Evolutionary conservation across 2,113 vertebrate genomes (phyloP).

Genomic region (Actenoides lindsayi): DNA sequence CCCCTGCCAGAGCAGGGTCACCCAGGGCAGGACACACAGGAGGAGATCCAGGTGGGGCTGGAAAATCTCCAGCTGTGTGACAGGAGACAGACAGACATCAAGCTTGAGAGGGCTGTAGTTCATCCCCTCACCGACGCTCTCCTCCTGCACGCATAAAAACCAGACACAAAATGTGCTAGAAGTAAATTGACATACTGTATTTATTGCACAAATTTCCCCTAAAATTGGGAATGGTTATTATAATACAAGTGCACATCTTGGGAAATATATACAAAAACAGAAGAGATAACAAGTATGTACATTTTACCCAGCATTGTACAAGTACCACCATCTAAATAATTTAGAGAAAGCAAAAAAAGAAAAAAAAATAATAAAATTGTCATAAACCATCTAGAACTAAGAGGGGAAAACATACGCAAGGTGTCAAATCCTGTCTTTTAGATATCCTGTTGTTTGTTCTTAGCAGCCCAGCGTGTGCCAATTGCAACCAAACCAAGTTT

Average conservation of each 20-base stretch:
- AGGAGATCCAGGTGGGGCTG: no score
- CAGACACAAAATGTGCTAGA: not conserved
- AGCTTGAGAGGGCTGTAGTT: rapidly evolving
- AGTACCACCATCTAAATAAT: slow-evolving; percentile 88
- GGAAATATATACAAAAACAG: slow-evolving; percentile 94
- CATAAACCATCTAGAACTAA: slow-evolving; percentile 66
- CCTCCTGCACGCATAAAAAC: not conserved
- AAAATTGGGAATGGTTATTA: slow-evolving; percentile 94
- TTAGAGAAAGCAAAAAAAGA: slow-evolving; percentile 81
- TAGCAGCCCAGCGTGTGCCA: slow-evolving; percentile 70
- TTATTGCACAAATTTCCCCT: slow-evolving; percentile 99
- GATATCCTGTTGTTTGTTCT: slow-evolving; percentile 39
- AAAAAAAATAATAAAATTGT: slow-evolving; percentile 42
- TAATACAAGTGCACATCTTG: slow-evolving; percentile 86
- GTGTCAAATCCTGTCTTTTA: slow-evolving; percentile 52
- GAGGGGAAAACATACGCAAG: slow-evolving; percentile 30
- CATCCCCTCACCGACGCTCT: rapidly evolving
- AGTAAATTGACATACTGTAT: slow-evolving; percentile 81
- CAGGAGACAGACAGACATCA: not conserved
- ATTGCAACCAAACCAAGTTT: slow-evolving; percentile 54
- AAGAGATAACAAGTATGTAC: slow-evolving; percentile 88
- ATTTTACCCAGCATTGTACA: slow-evolving; percentile 85
- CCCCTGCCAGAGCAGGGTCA: no score
- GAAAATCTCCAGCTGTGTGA: no score
- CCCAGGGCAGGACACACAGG: no score